phyloP scores from a whole-genome alignment of 2,797 vertebrate species.

The Allobates femoralis region DNA sequence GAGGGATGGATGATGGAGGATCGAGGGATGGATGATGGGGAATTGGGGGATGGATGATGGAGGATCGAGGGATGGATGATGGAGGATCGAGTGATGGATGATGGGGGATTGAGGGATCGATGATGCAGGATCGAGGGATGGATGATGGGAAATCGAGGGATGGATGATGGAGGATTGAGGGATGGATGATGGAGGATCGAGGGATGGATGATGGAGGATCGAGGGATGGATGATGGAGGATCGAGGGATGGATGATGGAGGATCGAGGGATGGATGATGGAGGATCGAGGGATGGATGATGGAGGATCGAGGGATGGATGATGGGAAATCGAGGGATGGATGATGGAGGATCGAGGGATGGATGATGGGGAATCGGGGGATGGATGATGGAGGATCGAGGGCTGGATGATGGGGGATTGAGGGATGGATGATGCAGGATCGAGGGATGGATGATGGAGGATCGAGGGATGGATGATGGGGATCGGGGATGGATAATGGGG shows the following conservation, averaged over 20 bases:
- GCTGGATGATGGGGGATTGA: conserved; percentile 35
- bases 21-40: conserved; percentile 35
- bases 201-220: conserved; percentile 24
- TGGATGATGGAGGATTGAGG: conserved; percentile 33
- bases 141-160: conserved; percentile 30
- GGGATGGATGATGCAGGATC: conserved; percentile 23
- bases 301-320: too few relatives aligned
- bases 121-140: conserved; percentile 36
- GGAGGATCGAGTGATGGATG: too few relatives aligned
- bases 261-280: conserved; percentile 41
- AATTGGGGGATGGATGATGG: conserved; percentile 38
- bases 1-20: conserved; percentile 35
- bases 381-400: conserved; percentile 34
- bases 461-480: conserved; percentile 35
- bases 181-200: conserved; percentile 37
- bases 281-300: conserved; percentile 39
- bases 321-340: conserved; percentile 49
- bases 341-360: conserved; percentile 36
- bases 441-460: conserved; percentile 35
- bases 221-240: conserved; percentile 35
- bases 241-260: conserved; percentile 35
- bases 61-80: conserved; percentile 39
- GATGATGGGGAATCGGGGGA: conserved; percentile 28
- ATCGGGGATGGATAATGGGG: too few relatives aligned
- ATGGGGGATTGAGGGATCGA: conserved; percentile 46